A percentile compares a stretch with the other conserved stretches of the same genome.
These are phyloP conservation scores for Megalops atlanticus DNA, from an alignment of 2,113 vertebrate genomes.

Conservation along the genomic window DNA sequence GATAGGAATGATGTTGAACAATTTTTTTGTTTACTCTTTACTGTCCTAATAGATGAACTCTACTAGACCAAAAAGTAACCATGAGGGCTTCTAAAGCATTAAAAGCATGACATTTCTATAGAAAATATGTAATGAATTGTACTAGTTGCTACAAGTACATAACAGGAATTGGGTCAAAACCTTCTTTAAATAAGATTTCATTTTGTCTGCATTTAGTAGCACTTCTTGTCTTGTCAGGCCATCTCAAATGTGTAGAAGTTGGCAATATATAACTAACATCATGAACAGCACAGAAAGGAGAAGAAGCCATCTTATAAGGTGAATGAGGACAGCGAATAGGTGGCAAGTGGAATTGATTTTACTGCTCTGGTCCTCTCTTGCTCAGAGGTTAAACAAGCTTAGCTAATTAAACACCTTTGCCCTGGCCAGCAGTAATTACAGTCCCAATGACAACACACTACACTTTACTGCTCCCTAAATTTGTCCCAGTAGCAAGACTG, in stretches of 20 bases:
- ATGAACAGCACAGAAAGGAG: background rate
- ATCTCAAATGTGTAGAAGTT: background rate
- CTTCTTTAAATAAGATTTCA: background rate
- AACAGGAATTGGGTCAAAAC: too few species aligned
- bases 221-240: too few species aligned
- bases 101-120: too few species aligned
- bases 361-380: slow-evolving; percentile 37
- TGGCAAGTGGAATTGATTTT: slow-evolving; percentile 40
- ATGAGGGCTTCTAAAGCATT: too few species aligned
- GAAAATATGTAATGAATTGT: too few species aligned
- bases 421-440: slow-evolving; percentile 40
- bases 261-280: background rate
- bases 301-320: background rate
- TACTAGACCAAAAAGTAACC: too few species aligned
- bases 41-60: too few species aligned
- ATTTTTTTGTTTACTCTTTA: too few species aligned
- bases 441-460: slow-evolving; percentile 35
- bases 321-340: slow-evolving; percentile 27
- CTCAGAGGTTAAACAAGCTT: slow-evolving; percentile 45
- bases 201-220: too few species aligned
- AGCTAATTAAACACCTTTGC: slow-evolving; percentile 42
- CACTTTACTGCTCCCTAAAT: slow-evolving; percentile 31
- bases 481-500: background rate
- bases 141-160: too few species aligned
- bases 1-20: too few species aligned